Conservation (phyloP, 92 coral and sea anemone genomes). For the Hydrozoanthus gracilis region DNA sequence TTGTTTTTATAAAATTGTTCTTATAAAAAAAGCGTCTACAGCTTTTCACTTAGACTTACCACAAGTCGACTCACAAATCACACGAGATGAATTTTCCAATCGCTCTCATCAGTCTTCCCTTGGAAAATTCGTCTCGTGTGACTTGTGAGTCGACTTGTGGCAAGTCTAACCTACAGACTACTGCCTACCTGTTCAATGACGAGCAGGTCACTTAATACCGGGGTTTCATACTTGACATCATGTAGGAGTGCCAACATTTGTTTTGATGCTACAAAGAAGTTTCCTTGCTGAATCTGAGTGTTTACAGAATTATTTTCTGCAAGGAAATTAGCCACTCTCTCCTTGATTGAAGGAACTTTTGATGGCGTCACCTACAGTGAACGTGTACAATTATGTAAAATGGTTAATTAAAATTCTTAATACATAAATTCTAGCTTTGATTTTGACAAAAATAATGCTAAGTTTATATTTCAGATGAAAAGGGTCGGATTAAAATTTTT, state of each 20-base stretch:
- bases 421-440: neutral
- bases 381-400: neutral
- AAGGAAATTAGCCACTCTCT: neutral
- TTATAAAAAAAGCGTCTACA: too few species aligned
- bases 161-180: neutral
- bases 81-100: too few species aligned
- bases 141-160: too few species aligned
- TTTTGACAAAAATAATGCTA: neutral
- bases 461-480: neutral
- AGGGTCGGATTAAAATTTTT: neutral
- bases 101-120: neutral
- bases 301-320: neutral
- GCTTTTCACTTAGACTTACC: too few species aligned
- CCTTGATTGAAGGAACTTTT: neutral
- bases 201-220: neutral
- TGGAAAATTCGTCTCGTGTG: too few species aligned
- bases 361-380: neutral
- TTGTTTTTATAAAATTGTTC: too few species aligned
- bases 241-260: neutral
- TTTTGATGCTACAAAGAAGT: neutral
- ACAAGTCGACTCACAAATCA: too few species aligned
- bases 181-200: neutral
- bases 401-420: neutral
- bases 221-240: neutral
- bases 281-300: slow-evolving; percentile 3